Percentiles rank a stretch among this genome's conserved stretches.
These are phyloP conservation scores for Drosophila setosimentum DNA, from an alignment of 2,888 invertebrate species.

Conservation along the genomic window DNA sequence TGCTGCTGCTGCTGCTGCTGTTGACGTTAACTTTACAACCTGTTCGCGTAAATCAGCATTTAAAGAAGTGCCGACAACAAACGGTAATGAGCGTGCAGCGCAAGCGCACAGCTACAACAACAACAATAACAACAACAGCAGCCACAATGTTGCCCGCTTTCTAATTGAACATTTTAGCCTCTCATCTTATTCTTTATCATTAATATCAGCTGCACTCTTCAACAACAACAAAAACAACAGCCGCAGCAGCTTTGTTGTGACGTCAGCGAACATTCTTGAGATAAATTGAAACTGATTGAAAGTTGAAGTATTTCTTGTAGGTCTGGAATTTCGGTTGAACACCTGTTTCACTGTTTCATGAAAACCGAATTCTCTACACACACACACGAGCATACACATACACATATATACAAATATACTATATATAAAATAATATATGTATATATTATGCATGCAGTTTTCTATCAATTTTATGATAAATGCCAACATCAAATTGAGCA, in stretches of 20 bases:
- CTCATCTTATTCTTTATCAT: constrained; percentile 10
- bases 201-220: constrained; percentile 13
- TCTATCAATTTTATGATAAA: not conserved
- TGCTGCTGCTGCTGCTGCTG: constrained; percentile 28
- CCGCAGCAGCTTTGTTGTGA: constrained; percentile 21
- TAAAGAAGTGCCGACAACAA: constrained; percentile 74
- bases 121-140: constrained; percentile 20
- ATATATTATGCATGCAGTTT: not conserved
- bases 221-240: constrained; percentile 7
- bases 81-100: constrained; percentile 70
- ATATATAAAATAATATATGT: not conserved
- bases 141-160: constrained; percentile 48
- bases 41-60: constrained; percentile 72
- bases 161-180: constrained; percentile 53
- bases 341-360: constrained; percentile 10
- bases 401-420: not conserved
- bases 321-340: constrained; percentile 11
- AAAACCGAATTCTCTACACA: not conserved
- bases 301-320: constrained; percentile 31
- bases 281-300: constrained; percentile 52
- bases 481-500: not conserved
- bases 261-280: constrained; percentile 47
- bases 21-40: constrained; percentile 66
- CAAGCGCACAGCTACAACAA: constrained; percentile 22
- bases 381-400: too few species aligned